These are phyloP conservation scores for Loriculus beryllinus DNA, from an alignment of 2,797 vertebrate species.

Conservation along the genomic window DNA sequence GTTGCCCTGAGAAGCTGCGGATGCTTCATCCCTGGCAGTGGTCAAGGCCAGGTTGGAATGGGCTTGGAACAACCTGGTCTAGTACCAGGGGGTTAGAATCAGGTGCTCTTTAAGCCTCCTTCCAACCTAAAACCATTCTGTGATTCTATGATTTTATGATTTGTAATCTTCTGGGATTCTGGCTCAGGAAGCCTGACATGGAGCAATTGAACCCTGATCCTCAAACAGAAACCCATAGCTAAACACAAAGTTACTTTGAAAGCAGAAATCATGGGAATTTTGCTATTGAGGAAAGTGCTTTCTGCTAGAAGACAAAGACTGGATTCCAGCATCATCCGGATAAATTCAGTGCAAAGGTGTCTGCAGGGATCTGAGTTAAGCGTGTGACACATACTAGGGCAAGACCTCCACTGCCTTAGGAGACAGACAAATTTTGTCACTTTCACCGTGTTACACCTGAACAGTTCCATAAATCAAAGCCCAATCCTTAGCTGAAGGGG, in stretches of 20 bases:
- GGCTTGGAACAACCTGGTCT: neutral
- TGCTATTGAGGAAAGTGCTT: neutral
- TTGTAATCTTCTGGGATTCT: neutral
- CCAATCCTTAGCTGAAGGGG: neutral
- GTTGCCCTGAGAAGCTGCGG: neutral
- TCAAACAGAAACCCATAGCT: neutral
- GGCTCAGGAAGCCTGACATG: neutral
- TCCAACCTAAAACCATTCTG: neutral
- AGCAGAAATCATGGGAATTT: neutral
- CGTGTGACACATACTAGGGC: rapidly evolving
- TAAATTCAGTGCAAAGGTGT: neutral
- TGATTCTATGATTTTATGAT: neutral
- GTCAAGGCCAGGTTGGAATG: neutral
- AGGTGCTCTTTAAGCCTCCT: neutral
- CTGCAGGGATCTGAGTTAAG: neutral
- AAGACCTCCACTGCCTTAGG: neutral
- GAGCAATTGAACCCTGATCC: neutral
- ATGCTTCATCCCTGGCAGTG: neutral
- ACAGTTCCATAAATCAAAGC: neutral
- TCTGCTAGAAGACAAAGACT: neutral
- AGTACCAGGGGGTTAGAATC: neutral
- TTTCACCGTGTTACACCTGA: neutral
- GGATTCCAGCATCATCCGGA: neutral
- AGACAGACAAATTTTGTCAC: neutral
- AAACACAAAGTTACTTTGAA: neutral